Evolutionary conservation across 1,140 invertebrate genomes (phyloP), one percentile per base, ranked within the genome.

Genomic region (Drosophila ambigua): DNA sequence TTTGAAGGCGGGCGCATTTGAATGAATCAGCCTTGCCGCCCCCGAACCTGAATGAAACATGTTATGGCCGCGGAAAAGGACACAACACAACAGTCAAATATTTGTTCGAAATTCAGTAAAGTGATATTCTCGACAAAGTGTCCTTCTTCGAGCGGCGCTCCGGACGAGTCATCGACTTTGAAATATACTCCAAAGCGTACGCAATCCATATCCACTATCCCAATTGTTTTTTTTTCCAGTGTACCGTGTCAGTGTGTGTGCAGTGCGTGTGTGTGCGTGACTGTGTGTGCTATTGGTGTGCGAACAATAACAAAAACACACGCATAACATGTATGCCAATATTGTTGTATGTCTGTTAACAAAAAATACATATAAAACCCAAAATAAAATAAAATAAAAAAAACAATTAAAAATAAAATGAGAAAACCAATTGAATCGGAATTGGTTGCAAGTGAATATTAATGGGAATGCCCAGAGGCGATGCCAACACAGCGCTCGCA

Each of bases 201-300:
- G 82, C 77, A 73, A 55, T 58, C 50, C 59, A 52, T 53, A 61
- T 31, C 0, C 39, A 58, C 43, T 48, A 13, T 44, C 48, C 35
- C 24, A 39, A 54, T 8, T 44, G 20, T 24, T 55, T 78, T 85
- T 85, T 85, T 85, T 85, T 61, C 23, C 67, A 85, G 81, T 84
- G 81, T 67, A 72, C 49, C 41, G 55, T 68, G 50, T 83, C 55
- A 59, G 69, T 67, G 62, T 79, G 64, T 58, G 49, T 43, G 53
- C 62, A n/a, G 46, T 61, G 59, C 54, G 41, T 59, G 41, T 26
- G 24, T 24, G 24, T 46, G 51, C 44, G 11, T 79, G 41, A 23
- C 55, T 45, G 15, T 54, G 35, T 39, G 35, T 39, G 35, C 11
- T 39, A 39, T 28, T 53, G 43, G 46, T 65, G 60, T 50, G 54